These are phyloP conservation scores for Torymus auratus DNA, from an alignment of 2,888 invertebrate genomes.

Conservation along the genomic window DNA sequence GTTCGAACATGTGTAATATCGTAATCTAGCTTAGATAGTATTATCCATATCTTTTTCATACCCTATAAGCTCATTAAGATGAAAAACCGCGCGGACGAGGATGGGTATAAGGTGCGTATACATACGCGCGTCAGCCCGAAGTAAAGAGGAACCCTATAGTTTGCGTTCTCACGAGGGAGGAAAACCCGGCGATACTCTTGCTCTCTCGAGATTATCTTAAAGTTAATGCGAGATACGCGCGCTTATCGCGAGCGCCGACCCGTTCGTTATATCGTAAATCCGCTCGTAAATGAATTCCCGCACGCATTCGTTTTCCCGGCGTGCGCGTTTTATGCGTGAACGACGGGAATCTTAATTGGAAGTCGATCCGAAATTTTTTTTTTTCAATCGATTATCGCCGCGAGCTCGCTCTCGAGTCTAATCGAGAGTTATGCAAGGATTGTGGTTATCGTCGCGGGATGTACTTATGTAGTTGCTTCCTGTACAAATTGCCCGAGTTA, in stretches of 20 bases:
- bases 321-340: conserved; percentile 6
- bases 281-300: conserved; percentile 49
- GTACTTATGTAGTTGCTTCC: no score
- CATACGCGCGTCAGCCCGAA: no score
- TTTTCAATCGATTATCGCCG: not conserved
- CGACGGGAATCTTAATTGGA: conserved; percentile 42
- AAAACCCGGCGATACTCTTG: conserved; percentile 3
- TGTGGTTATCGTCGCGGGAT: no score
- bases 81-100: conserved; percentile 22
- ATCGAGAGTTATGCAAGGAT: no score
- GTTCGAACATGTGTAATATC: conserved; percentile 28
- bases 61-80: conserved; percentile 23
- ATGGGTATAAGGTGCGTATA: no score
- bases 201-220: conserved; percentile 38
- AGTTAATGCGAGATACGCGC: conserved; percentile 50
- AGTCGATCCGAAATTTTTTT: conserved; percentile 19
- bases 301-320: not conserved
- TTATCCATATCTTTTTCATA: not conserved
- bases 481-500: no score
- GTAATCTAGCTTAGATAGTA: conserved; percentile 14
- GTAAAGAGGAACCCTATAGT: no score
- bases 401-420: no score
- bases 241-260: conserved; percentile 40
- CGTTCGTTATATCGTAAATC: conserved; percentile 47
- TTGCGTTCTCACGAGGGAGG: not conserved